Conservation (phyloP, 2,797 vertebrate genomes). For the Acrocephalus scirpaceus region DNA sequence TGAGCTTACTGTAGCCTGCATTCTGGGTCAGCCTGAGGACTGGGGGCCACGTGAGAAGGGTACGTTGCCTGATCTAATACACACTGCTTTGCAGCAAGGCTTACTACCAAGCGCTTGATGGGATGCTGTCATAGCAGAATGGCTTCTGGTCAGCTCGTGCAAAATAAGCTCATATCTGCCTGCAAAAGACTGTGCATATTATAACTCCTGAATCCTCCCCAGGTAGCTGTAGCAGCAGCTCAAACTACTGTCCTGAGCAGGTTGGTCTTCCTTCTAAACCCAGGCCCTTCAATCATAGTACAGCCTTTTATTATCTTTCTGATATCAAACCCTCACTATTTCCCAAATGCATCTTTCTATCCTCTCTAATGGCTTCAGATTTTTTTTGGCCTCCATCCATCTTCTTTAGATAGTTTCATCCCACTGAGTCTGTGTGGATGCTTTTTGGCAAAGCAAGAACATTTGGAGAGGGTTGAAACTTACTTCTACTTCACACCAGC, state of each 20-base stretch:
- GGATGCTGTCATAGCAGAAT: constrained; percentile 20
- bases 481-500: background rate
- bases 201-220: background rate
- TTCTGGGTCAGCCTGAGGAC: constrained; percentile 41
- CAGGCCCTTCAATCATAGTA: background rate
- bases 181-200: constrained; percentile 41
- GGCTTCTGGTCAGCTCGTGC: constrained; percentile 40
- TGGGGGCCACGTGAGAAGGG: constrained; percentile 12
- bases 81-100: constrained; percentile 42
- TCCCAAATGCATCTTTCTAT: background rate
- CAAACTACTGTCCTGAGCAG: background rate
- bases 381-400: constrained; percentile 20
- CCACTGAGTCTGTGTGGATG: background rate
- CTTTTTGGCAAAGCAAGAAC: background rate
- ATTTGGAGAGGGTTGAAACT: background rate
- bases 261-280: background rate
- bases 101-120: constrained; percentile 3
- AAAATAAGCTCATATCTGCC: constrained; percentile 57
- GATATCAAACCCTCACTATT: background rate
- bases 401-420: background rate
- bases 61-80: background rate
- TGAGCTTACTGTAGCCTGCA: constrained; percentile 52
- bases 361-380: background rate
- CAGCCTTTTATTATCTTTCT: background rate
- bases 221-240: background rate